Base-by-base conservation (phyloP, 2,888 invertebrate genomes). In the Ecdyonurus torrentis region DNA sequence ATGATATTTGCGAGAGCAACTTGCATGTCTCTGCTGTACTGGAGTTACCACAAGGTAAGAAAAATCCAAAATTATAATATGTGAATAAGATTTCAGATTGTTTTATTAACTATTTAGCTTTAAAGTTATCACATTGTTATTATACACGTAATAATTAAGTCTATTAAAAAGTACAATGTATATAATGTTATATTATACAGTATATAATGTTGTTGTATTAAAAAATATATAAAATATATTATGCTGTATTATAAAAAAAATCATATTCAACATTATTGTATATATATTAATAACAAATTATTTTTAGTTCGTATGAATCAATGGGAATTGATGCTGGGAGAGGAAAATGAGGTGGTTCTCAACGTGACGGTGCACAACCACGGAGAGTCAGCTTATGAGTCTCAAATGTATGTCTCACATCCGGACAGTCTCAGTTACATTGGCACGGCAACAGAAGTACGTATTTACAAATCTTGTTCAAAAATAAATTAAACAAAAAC, bases 371-470 rank as follows among this genome's bases (percentile, higher is more conserved):
- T 91, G 1, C 81, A 80, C 63, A 97, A 97, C 74, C 73, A 79
- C 23, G 87, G 86, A 0, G 96, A 97, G 72, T 89, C 93, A 0
- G 94, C 94, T 0, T 95, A 94, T 70, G 92, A 93, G 74, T 85
- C 91, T 0, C 86, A 87, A 70, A 72, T 94, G 23, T 89, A 86
- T 70, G 82, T 94, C 2, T 77, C 81, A n/a, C 90, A 92, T 73
- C 87, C 91, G 23, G 77, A 82, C 61, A 85, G 83, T 66, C 78
- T 94, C 24, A 86, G 86, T 68, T 93, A 90, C 70, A 87, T 91
- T 69, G 89, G 86, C 61, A 82, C 83, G 62, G 81, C 83, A 69
- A 78, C 79, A 62, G 82, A 83, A 70, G 85, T 85, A 72, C 77
- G 79, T n/a, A n/a, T n/a, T n/a, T n/a, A n/a, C n/a, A n/a, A n/a